Conservation (phyloP, 2,888 invertebrate species). For the Pelosia muscerda region DNA sequence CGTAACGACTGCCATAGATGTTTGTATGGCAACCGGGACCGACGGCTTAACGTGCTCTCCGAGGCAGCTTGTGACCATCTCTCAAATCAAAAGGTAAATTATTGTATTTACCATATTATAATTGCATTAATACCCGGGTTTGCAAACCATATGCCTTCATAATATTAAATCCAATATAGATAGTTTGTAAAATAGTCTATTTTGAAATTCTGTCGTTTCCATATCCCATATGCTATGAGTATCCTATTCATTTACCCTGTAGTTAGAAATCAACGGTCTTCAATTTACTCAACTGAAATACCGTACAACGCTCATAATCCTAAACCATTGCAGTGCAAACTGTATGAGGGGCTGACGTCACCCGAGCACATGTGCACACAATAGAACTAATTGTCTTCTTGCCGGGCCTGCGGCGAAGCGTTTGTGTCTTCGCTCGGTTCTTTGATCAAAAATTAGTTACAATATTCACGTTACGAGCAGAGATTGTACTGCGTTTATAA, state of each 20-base stretch:
- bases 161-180: no score
- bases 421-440: not conserved
- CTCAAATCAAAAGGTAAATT: no score
- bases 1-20: no score
- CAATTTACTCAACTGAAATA: not conserved
- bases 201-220: no score
- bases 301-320: not conserved
- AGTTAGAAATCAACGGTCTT: not conserved
- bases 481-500: no score
- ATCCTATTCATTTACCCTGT: not conserved
- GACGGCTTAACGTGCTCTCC: no score
- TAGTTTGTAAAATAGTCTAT: not conserved
- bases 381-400: constrained; percentile 46
- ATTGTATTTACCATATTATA: no score
- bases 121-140: no score
- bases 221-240: no score
- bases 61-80: no score
- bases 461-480: not conserved
- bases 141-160: no score
- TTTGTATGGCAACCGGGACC: no score
- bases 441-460: constrained; percentile 10
- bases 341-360: constrained; percentile 8
- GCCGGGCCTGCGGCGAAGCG: constrained; percentile 27
- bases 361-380: constrained; percentile 27
- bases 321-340: constrained; percentile 5